These are phyloP conservation scores for Imbricaverruca yamaguchii DNA, from an alignment of 2,888 invertebrate species.

Conservation along the genomic window DNA sequence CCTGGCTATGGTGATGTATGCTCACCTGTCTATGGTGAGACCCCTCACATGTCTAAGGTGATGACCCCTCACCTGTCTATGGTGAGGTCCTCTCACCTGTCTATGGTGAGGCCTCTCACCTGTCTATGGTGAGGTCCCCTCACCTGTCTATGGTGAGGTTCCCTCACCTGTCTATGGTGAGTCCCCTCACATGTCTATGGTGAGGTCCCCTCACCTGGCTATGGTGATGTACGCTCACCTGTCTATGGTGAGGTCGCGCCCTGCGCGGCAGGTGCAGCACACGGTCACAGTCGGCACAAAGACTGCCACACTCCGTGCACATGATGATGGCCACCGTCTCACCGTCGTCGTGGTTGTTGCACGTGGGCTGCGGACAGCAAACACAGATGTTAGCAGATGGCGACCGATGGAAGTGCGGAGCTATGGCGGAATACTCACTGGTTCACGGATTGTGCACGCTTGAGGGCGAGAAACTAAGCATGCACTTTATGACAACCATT, in stretches of 20 bases:
- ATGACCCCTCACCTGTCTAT: not conserved
- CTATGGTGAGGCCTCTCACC: not conserved
- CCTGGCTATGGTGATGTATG: no score
- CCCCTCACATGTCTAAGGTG: no score
- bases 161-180: no score
- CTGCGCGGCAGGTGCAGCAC: constrained; percentile 86
- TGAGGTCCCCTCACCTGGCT: no score
- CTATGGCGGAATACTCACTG: no score
- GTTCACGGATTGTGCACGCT: no score
- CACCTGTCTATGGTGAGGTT: no score
- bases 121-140: no score
- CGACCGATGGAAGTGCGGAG: no score
- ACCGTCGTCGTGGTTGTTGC: constrained; percentile 94
- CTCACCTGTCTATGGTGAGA: not conserved
- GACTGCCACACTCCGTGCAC: constrained; percentile 80
- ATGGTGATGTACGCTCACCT: not conserved
- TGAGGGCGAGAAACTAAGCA: no score
- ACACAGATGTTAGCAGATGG: constrained; percentile 19
- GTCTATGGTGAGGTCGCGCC: constrained; percentile 65
- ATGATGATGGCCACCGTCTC: constrained; percentile 86
- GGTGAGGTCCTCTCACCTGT: not conserved
- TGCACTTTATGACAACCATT: no score
- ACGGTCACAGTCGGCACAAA: constrained; percentile 93
- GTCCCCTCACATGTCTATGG: no score
- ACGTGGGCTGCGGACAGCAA: constrained; percentile 58